Evolutionary conservation across 2,888 invertebrate genomes (phyloP).

Genomic region (Thera britannica): DNA sequence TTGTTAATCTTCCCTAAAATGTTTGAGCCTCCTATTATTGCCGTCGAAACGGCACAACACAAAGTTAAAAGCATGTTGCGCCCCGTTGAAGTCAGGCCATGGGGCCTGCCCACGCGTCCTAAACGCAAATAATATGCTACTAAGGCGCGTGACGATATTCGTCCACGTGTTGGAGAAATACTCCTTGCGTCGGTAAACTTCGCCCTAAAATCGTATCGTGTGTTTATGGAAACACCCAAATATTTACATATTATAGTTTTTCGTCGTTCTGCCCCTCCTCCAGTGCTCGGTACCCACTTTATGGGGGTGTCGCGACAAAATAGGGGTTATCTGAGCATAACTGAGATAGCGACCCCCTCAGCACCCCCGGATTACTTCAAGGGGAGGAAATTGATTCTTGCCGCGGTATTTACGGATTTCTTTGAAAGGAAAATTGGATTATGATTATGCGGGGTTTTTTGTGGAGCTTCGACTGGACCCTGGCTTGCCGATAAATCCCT

Average conservation of each 20-base stretch:
- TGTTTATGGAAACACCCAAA: constrained; percentile 45
- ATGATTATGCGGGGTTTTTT: constrained; percentile 32
- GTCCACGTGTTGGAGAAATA: too few relatives aligned
- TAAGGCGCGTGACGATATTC: too few relatives aligned
- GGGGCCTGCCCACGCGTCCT: too few relatives aligned
- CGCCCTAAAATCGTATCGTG: constrained; percentile 28
- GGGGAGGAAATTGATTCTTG: constrained; percentile 58
- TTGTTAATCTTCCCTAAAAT: too few relatives aligned
- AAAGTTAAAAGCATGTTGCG: too few relatives aligned
- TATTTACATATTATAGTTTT: constrained; percentile 68
- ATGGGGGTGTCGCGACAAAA: constrained; percentile 57
- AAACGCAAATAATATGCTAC: too few relatives aligned
- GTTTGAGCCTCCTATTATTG: too few relatives aligned
- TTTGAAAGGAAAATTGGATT: constrained; percentile 40
- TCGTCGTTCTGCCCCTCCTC: constrained; percentile 52
- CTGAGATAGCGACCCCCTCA: constrained; percentile 34
- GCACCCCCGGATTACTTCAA: constrained; percentile 38
- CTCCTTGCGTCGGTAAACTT: background rate
- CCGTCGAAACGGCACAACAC: too few relatives aligned
- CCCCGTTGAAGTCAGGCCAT: too few relatives aligned
- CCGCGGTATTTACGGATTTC: constrained; percentile 49
- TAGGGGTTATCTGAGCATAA: constrained; percentile 55
- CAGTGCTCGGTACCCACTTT: constrained; percentile 48
- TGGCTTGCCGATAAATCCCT: constrained; percentile 13
- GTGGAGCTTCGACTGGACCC: constrained; percentile 23